Evolutionary conservation across 2,113 vertebrate species (phyloP), one percentile per base, ranked within the genome.

Genomic region (Sapayoa aenigma): DNA sequence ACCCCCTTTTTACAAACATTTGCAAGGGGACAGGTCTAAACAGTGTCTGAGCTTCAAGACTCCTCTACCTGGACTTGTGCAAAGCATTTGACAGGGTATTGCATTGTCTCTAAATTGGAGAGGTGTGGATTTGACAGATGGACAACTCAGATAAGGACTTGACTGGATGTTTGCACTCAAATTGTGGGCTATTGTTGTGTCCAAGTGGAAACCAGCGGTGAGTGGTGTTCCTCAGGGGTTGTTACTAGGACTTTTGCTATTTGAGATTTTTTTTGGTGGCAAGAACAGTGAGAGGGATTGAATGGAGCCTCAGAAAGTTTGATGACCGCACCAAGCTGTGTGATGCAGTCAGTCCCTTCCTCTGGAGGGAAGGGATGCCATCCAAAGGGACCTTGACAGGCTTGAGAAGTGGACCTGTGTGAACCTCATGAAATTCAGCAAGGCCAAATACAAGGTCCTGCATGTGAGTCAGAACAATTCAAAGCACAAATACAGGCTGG

Each of bases 101-200:
- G 19, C 53, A 39, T 17, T 52, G 9, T 46, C 37, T 60, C 52
- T 46, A 39, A 59, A n/a, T 4, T 59, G 53, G 69, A 59, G 23
- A 59, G 15, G 39, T 3, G 3, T 9, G 39, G 33, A n/a, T 28
- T 67, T 46, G 39, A 52, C 23, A 89, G 33, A 37, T 17, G 44
- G 37, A 49, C 21, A 28, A 31, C 23, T 63, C 1, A 1, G 35
- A 30, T 23, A 46, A 39, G 28, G 65, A 52, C 21, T 2, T 52
- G 60, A 12, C 37, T 33, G 44, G 8, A 19, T 39, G 35, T 28
- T 1, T 60, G 52, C 22, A 30, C 58, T 46, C 33, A 28, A 37
- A n/a, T 16, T 0, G 0, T 37, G 59, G 31, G 22, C 52, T 27
- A 3, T 72, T 35, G 35, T 25, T 72, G 31, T 49, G 42, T 49